phyloP scores from a whole-genome alignment of 2,888 invertebrate genomes.

The Syrista parreyssii region DNA sequence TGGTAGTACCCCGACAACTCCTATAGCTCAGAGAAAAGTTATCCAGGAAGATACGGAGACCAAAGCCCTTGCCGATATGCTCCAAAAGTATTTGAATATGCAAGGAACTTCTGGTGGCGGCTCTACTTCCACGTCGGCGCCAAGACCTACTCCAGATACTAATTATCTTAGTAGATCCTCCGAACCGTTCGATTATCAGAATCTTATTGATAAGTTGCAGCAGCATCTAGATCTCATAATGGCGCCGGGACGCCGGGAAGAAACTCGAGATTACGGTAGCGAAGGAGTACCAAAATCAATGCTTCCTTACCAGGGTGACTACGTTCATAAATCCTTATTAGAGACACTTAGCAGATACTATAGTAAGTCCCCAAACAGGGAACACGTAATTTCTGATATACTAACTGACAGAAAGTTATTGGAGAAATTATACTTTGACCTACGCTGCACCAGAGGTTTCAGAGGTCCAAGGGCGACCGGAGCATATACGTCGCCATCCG shows the following conservation, averaged over 20 bases:
- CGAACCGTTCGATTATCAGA: slow-evolving; percentile 71
- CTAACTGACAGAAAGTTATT: slow-evolving; percentile 79
- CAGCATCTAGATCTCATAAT: slow-evolving; percentile 69
- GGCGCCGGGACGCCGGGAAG: slow-evolving; percentile 48
- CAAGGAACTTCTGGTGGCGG: slow-evolving; percentile 25
- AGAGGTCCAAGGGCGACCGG: slow-evolving; percentile 63
- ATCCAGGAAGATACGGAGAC: slow-evolving; percentile 68
- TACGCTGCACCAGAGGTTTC: slow-evolving; percentile 75
- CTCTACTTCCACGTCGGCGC: slow-evolving; percentile 7
- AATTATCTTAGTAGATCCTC: slow-evolving; percentile 12
- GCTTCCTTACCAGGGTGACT: slow-evolving; percentile 66
- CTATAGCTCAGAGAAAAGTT: slow-evolving; percentile 42
- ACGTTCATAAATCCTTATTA: slow-evolving; percentile 71
- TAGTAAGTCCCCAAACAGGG: slow-evolving; percentile 74
- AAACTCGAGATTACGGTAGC: slow-evolving; percentile 25
- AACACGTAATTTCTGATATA: slow-evolving; percentile 78
- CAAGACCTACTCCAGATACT: background rate
- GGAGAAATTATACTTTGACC: slow-evolving; percentile 79
- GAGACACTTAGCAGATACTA: slow-evolving; percentile 78
- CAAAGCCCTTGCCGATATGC: slow-evolving; percentile 72
- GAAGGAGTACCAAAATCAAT: slow-evolving; percentile 4
- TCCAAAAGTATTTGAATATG: slow-evolving; percentile 75
- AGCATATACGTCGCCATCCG: slow-evolving; percentile 57
- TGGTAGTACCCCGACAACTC: slow-evolving; percentile 57
- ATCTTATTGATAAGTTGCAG: slow-evolving; percentile 74